Percentiles rank a stretch among this genome's conserved stretches.
These are phyloP conservation scores for Allygus modestus DNA, from an alignment of 2,888 invertebrate species.

Conservation along the genomic window DNA sequence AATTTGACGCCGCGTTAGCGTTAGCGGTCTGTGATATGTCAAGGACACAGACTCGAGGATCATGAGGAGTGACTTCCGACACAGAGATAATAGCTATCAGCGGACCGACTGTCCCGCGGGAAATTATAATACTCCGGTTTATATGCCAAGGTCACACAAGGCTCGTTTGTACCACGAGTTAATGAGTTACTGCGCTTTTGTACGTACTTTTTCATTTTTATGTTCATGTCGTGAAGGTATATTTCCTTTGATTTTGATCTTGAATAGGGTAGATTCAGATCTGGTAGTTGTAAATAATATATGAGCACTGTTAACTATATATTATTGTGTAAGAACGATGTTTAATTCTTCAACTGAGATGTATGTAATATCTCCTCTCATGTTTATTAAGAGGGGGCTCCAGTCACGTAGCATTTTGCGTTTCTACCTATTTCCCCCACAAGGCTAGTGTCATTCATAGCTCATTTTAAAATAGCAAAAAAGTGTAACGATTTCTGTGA, in stretches of 20 bases:
- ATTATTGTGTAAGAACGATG: too few relatives aligned
- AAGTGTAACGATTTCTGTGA: too few relatives aligned
- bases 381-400: too few relatives aligned
- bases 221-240: constrained; percentile 23
- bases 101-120: constrained; percentile 23
- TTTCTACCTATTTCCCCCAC: too few relatives aligned
- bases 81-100: constrained; percentile 19
- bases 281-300: background rate
- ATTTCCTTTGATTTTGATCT: background rate
- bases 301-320: too few relatives aligned
- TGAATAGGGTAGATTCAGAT: constrained; percentile 2
- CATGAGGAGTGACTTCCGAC: constrained; percentile 15
- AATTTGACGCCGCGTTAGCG: constrained; percentile 46
- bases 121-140: constrained; percentile 32
- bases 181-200: constrained; percentile 21
- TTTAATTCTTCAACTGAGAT: too few relatives aligned
- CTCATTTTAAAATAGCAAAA: too few relatives aligned
- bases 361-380: too few relatives aligned
- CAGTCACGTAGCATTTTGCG: too few relatives aligned
- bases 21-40: constrained; percentile 43
- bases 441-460: too few relatives aligned
- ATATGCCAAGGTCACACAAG: constrained; percentile 26
- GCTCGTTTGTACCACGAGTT: constrained; percentile 7
- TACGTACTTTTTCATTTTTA: constrained; percentile 23
- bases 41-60: background rate